phyloP scores from a whole-genome alignment of 2,113 vertebrate species.

The Lasiurus cinereus region DNA sequence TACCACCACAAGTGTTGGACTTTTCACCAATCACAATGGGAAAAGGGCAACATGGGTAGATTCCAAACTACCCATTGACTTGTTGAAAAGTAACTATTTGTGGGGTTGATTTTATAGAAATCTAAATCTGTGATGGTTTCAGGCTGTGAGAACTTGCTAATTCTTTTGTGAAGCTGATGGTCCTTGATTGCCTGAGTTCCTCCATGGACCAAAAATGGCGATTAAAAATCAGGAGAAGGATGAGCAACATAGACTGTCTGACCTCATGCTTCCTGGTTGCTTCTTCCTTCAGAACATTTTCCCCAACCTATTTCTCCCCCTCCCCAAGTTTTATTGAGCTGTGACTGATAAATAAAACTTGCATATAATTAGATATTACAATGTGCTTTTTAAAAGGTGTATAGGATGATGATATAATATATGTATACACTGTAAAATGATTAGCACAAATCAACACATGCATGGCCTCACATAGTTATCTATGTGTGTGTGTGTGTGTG shows the following conservation, averaged over 20 bases:
- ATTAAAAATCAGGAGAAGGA: not conserved
- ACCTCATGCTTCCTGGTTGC: not conserved
- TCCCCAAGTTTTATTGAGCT: not conserved
- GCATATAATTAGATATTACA: not conserved
- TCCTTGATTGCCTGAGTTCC: not conserved
- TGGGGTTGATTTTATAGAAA: not conserved
- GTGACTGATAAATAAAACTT: not conserved
- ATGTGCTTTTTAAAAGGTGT: accelerated
- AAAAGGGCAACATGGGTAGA: not conserved
- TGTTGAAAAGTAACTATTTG: not conserved
- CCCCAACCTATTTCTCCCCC: not conserved
- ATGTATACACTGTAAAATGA: not conserved
- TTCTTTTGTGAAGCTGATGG: accelerated
- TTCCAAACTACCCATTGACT: not conserved
- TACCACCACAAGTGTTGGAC: not conserved
- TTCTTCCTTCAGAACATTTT: not conserved
- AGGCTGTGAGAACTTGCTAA: not conserved
- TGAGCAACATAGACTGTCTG: not conserved
- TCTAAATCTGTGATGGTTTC: not conserved
- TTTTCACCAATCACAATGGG: not conserved
- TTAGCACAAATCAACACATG: not conserved
- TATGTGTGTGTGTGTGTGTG: not conserved
- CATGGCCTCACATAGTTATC: not conserved
- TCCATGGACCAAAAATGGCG: not conserved
- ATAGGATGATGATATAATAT: not conserved